Conservation (phyloP, 2,113 vertebrate species). For the Natator depressus region DNA sequence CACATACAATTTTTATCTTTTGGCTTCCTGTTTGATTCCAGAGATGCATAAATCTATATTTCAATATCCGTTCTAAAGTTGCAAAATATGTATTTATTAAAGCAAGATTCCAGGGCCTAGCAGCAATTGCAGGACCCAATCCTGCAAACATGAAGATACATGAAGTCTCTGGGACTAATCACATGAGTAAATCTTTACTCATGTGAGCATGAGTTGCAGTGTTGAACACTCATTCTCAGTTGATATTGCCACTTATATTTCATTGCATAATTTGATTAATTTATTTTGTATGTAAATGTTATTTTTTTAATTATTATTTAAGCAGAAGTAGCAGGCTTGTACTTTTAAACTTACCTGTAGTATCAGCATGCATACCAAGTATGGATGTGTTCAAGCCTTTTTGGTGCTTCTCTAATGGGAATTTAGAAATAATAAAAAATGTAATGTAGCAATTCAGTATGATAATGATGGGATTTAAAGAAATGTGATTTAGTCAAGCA, state of each 20-base stretch:
- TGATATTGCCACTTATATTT: background rate
- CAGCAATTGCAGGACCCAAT: background rate
- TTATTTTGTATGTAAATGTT: background rate
- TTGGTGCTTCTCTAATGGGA: background rate
- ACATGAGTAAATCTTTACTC: background rate
- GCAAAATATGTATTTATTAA: background rate
- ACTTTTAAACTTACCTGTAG: background rate
- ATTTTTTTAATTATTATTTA: background rate
- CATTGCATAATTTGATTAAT: background rate
- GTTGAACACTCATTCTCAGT: background rate
- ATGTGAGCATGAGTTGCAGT: background rate
- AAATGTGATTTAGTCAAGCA: background rate
- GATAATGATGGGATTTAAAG: background rate
- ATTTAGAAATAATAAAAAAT: background rate
- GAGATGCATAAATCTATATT: background rate
- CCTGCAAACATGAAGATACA: background rate
- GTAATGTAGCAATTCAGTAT: background rate
- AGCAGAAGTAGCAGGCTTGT: background rate
- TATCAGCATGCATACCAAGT: no score
- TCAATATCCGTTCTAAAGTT: background rate
- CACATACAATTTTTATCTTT: conserved; percentile 1
- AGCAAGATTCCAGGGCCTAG: background rate
- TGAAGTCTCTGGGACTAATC: background rate
- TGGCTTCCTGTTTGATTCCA: background rate
- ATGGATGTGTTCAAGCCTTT: no score